These are phyloP conservation scores for Anas platyrhynchos DNA, from an alignment of 2,113 vertebrate species.

Conservation along the genomic window DNA sequence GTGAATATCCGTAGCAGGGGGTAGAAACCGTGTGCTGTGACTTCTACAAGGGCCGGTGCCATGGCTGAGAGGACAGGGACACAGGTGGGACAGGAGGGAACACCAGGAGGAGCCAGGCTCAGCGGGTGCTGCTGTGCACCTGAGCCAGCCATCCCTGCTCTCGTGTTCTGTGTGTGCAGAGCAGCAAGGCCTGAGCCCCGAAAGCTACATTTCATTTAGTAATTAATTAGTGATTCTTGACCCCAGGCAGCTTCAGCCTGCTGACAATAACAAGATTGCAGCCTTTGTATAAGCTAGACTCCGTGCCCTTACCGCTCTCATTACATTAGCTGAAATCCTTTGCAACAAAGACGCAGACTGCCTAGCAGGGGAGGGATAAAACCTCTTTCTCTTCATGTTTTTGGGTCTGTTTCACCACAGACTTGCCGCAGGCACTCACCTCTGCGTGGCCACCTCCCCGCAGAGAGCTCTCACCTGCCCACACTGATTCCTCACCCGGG, in stretches of 20 bases:
- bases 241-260: neutral
- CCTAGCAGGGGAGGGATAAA: neutral
- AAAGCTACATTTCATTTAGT: constrained; percentile 28
- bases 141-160: neutral
- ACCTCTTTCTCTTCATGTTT: neutral
- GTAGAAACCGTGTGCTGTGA: neutral
- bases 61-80: accelerated
- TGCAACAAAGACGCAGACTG: neutral
- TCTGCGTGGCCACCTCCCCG: neutral
- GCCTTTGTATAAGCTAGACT: constrained; percentile 25
- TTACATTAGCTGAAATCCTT: neutral
- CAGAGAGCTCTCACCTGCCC: neutral
- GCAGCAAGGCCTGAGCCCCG: neutral
- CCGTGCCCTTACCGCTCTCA: neutral
- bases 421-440: neutral
- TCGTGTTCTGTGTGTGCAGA: neutral
- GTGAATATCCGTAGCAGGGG: no score
- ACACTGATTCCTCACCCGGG: accelerated
- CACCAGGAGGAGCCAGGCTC: accelerated
- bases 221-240: constrained; percentile 60
- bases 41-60: neutral
- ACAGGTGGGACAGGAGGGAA: neutral
- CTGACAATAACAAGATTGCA: constrained; percentile 46
- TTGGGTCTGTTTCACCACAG: neutral
- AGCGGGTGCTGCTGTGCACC: neutral